Percentiles rank a stretch among this genome's conserved stretches.
Evolutionary conservation across 2,797 vertebrate genomes (phyloP).

Genomic region (Allobates femoralis): DNA sequence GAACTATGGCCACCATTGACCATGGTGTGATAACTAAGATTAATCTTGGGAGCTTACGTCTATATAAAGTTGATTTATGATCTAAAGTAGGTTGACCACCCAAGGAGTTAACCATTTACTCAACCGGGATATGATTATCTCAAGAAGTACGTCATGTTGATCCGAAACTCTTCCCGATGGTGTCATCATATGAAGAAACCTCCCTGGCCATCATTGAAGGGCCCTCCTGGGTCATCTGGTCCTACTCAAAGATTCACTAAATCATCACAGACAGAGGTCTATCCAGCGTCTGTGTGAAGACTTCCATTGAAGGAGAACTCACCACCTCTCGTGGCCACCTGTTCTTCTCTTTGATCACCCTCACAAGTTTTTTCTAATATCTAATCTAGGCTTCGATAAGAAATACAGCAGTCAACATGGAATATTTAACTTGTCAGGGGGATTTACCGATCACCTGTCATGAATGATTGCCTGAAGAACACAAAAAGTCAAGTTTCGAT

Average conservation of each 20-base stretch:
- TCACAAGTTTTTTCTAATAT: no score
- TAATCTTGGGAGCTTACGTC: neutral
- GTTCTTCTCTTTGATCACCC: no score
- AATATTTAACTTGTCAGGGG: neutral
- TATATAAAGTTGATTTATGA: neutral
- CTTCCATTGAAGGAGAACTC: no score
- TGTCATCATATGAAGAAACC: no score
- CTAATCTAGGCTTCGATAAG: neutral
- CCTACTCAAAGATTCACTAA: no score
- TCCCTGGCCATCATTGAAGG: no score
- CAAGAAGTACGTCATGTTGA: neutral
- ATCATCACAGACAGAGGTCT: no score
- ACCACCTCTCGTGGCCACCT: no score
- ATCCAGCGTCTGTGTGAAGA: no score
- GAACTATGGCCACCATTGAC: neutral
- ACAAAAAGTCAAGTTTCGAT: neutral
- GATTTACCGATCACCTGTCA: neutral
- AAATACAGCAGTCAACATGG: neutral
- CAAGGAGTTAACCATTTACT: neutral
- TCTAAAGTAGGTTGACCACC: neutral
- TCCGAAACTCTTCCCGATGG: neutral
- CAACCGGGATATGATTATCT: neutral
- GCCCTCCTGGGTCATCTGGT: no score
- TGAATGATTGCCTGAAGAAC: neutral
- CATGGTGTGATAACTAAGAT: neutral